Evolutionary conservation across 2,797 vertebrate genomes (phyloP), one percentile per base, ranked within the genome.

Genomic region (Yasuhikotakia modesta): DNA sequence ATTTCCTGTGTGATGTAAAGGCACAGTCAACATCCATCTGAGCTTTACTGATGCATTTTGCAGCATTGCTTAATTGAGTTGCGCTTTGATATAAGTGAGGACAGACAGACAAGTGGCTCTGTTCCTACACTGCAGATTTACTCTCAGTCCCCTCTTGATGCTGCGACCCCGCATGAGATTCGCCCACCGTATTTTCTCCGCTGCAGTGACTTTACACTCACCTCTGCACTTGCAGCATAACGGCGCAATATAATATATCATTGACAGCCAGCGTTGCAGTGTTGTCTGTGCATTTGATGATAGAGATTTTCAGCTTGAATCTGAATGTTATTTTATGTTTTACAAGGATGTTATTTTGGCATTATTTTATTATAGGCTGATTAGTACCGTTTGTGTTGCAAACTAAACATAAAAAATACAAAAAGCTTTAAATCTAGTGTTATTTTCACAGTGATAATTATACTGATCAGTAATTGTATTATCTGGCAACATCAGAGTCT

Each of bases 141-240:
- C 19, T 39, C 21, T 69, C 75, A 60, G 48, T 50, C n/a, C 55
- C 10, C 46, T 78, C 66, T 64, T 63, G 46, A 70, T 78, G 43
- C 57, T 39, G 12, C 70, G 58, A 64, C 32, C 17, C 30, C 39
- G 16, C 22, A 63, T 70, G 45, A 63, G 30, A 10, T 70, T 43
- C 50, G 13, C 7, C 19, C 55, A 68, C 39, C 58, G 39, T 46
- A 58, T 57, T 77, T 14, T 77, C 21, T 45, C 21, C 45, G 52
- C 39, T 57, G 50, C 11, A 46, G 17, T 65, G 46, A 53, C 27
- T 46, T 35, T 2, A 50, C 6, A 50, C 27, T 77, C 5, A 50
- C 10, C 10, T 50, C 22, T 50, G 8, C 39, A 22, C 46, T 5
- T 52, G 46, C 27, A 53, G 27, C 64, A 19, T 64, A 35, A 50